Conservation (phyloP, 2,888 invertebrate genomes). For the Cenopis cana region DNA sequence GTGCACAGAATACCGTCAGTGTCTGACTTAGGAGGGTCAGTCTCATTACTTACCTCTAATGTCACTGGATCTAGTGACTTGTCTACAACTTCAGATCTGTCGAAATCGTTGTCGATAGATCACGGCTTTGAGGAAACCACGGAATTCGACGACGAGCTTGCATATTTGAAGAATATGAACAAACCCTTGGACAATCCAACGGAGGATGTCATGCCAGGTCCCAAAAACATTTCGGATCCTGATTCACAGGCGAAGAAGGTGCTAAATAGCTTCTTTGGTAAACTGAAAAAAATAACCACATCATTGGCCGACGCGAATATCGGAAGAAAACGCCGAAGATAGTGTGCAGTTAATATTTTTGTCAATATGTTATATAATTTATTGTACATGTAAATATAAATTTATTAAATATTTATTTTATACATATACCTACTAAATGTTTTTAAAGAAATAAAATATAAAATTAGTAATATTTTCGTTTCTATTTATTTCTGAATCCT, state of each 20-base stretch:
- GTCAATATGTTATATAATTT: neutral
- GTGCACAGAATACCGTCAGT: slow-evolving; percentile 41
- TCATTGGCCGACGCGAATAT: slow-evolving; percentile 5
- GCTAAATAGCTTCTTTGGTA: neutral
- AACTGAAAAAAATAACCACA: slow-evolving; percentile 16
- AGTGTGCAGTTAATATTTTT: neutral
- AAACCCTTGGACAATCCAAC: neutral
- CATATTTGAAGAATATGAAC: slow-evolving; percentile 1
- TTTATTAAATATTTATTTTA: neutral
- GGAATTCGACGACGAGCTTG: neutral
- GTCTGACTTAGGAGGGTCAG: slow-evolving; percentile 18
- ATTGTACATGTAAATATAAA: neutral
- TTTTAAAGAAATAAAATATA: too few relatives aligned
- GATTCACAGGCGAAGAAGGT: neutral
- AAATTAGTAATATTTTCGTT: too few relatives aligned
- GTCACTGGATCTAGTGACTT: slow-evolving; percentile 7
- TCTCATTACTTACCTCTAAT: slow-evolving; percentile 14
- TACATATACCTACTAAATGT: too few relatives aligned
- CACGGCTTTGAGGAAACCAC: neutral
- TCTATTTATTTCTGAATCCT: too few relatives aligned
- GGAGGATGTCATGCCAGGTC: neutral
- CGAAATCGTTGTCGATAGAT: neutral
- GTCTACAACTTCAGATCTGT: neutral
- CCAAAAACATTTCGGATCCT: neutral
- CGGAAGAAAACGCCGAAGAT: slow-evolving; percentile 4